phyloP scores from a whole-genome alignment of 2,888 invertebrate genomes.

The Graphium colonna region DNA sequence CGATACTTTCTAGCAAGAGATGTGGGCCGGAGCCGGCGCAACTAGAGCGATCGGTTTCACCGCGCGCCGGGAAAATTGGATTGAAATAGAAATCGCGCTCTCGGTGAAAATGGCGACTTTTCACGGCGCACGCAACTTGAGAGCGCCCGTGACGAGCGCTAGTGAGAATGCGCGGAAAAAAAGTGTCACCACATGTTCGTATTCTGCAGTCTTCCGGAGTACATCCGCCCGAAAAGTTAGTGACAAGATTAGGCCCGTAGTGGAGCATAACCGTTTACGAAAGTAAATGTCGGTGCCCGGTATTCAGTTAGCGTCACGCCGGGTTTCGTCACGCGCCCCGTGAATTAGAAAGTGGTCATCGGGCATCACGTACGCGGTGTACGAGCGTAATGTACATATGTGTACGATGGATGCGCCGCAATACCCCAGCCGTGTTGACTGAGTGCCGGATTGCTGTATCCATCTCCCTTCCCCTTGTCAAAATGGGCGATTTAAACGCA shows the following conservation, averaged over 20 bases:
- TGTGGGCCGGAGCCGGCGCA: slow-evolving; percentile 72
- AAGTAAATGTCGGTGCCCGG: slow-evolving; percentile 16
- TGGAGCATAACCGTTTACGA: too few species aligned
- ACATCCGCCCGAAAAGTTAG: slow-evolving; percentile 34
- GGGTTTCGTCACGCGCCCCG: slow-evolving; percentile 28
- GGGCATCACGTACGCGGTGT: slow-evolving; percentile 46
- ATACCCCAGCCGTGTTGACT: slow-evolving; percentile 64
- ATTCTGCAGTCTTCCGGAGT: slow-evolving; percentile 53
- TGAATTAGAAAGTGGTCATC: slow-evolving; percentile 61
- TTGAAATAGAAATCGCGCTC: slow-evolving; percentile 78
- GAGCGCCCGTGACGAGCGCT: too few species aligned
- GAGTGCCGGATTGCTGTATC: slow-evolving; percentile 48
- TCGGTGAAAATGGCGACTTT: slow-evolving; percentile 71
- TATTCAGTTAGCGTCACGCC: slow-evolving; percentile 19
- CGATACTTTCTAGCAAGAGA: slow-evolving; percentile 78
- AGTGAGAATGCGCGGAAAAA: too few species aligned
- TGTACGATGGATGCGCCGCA: slow-evolving; percentile 59
- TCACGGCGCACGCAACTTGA: slow-evolving; percentile 65
- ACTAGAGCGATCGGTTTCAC: slow-evolving; percentile 79
- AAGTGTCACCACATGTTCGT: slow-evolving; percentile 70
- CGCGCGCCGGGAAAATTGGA: slow-evolving; percentile 75
- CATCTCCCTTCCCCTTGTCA: slow-evolving; percentile 52
- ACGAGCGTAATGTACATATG: slow-evolving; percentile 33
- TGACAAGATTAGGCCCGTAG: too few species aligned
- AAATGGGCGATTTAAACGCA: too few species aligned